Conservation (phyloP, 2,888 invertebrate genomes). For the Luperina nickerlii region DNA sequence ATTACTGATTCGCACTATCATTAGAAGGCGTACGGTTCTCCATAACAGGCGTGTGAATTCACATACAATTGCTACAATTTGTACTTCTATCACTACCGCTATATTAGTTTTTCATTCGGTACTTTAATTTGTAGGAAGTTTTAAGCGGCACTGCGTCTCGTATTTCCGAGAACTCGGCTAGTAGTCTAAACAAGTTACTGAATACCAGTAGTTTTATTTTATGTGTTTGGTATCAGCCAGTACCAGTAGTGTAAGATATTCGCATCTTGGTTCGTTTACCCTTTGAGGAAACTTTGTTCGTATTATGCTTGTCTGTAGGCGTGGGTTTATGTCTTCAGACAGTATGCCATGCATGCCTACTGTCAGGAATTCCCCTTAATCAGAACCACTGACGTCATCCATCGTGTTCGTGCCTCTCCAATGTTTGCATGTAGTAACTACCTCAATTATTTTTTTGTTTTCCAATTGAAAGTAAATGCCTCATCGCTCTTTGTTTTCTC, state of each 20-base stretch:
- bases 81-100: constrained; percentile 29
- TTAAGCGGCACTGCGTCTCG: constrained; percentile 6
- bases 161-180: constrained; percentile 17
- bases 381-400: constrained; percentile 28
- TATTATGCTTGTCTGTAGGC: constrained; percentile 10
- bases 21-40: constrained; percentile 33
- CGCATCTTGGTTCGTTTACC: constrained; percentile 26
- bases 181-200: constrained; percentile 15
- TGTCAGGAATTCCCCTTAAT: constrained; percentile 25
- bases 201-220: constrained; percentile 22
- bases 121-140: constrained; percentile 18
- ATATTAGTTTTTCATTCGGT: constrained; percentile 31
- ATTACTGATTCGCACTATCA: constrained; percentile 53
- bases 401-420: constrained; percentile 7
- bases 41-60: constrained; percentile 51
- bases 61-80: constrained; percentile 41
- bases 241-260: neutral
- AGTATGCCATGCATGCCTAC: neutral
- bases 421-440: constrained; percentile 19
- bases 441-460: constrained; percentile 35
- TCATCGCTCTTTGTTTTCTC: constrained; percentile 6
- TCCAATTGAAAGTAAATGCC: constrained; percentile 16
- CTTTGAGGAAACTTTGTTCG: constrained; percentile 14
- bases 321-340: neutral
- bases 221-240: constrained; percentile 12